These are phyloP conservation scores for Euura lappo DNA, from an alignment of 1,140 invertebrate genomes.

Conservation along the genomic window DNA sequence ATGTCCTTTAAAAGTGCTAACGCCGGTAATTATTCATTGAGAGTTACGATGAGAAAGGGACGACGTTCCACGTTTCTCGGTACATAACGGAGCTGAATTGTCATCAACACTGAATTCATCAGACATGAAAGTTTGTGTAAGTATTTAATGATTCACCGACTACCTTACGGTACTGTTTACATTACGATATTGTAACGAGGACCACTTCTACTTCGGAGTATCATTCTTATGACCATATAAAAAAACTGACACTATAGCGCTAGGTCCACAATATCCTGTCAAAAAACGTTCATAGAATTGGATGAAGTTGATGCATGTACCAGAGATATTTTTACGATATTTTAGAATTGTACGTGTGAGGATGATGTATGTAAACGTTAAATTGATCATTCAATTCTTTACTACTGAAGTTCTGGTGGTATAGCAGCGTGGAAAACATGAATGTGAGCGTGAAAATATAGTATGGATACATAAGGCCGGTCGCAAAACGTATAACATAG, in stretches of 20 bases:
- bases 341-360: not conserved
- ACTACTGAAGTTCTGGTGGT: not conserved
- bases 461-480: no score
- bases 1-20: not conserved
- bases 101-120: not conserved
- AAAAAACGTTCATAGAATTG: no score
- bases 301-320: no score
- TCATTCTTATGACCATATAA: no score
- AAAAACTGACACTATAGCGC: no score
- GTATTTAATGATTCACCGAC: not conserved
- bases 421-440: no score
- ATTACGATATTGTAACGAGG: no score
- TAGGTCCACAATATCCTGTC: no score
- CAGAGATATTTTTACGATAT: no score
- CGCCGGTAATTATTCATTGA: not conserved
- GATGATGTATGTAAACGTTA: not conserved
- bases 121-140: not conserved
- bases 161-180: not conserved
- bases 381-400: not conserved
- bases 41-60: not conserved
- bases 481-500: no score
- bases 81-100: constrained; percentile 2
- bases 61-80: not conserved
- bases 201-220: no score
- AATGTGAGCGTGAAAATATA: no score